Base-by-base conservation (phyloP, 1,140 invertebrate genomes). In the Dendroctonus valens region DNA sequence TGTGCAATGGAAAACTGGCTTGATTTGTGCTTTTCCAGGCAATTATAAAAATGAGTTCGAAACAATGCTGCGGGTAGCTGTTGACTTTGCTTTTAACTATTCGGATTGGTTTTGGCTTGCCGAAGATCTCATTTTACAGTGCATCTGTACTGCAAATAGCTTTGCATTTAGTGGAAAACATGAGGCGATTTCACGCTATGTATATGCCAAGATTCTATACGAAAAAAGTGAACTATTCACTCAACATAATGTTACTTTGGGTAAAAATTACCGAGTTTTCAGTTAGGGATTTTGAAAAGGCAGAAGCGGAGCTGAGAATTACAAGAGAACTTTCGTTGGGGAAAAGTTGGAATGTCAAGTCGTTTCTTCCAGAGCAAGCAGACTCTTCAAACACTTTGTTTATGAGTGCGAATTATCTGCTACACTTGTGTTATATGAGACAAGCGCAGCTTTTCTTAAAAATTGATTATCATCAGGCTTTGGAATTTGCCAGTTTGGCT, bases 51-150 rank as follows among this genome's bases (percentile, higher is more conserved):
- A 73, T 2, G 80, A 82, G 77, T 75, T 76, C 39, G 73, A 78
- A 8, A 70, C 76, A 11, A 72, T 85, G 6, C 61, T 85, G 5
- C 65, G 76, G 3, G 68, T 81, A 0, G 83, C 82, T 1, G 39
- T 83, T 26, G 71, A 74, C 54, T 85, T 83, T 65, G 76, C 81
- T 55, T 79, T 80, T 41, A 75, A 76, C 48, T 76, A 76, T 37
- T 79, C 79, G 67, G 82, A 83, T 39, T 85, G 84, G 74, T 78
- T 82, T 69, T 87, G 85, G 85, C 67, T 86, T 2, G 82, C 83
- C 3, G 82, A 87, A 54, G 81, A 81, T 42, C 76, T 87, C 9
- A 82, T 83, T 39, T 69, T 80, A 15, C 78, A 77, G 6, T 67
- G 80, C 0, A 75, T 86, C 5, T 74, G 75, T 7, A 76, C 80